Evolutionary conservation across 2,797 vertebrate species (phyloP).

Genomic region (Pteronotus mesoamericanus): DNA sequence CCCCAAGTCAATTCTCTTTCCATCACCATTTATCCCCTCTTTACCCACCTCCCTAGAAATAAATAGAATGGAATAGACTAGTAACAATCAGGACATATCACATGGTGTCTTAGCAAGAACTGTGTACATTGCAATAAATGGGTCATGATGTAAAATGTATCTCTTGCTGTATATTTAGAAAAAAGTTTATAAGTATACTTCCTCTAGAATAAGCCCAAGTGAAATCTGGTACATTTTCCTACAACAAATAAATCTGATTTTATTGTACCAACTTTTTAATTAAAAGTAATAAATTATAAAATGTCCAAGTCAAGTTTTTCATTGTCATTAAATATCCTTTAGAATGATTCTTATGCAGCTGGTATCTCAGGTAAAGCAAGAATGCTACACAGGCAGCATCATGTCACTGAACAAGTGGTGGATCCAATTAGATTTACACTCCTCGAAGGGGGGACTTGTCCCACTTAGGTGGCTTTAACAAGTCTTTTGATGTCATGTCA

Average conservation of each 20-base stretch:
- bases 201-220: not conserved
- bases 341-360: not conserved
- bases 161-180: not conserved
- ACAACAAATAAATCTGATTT: not conserved
- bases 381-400: not conserved
- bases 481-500: not conserved
- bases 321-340: not conserved
- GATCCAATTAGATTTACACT: not conserved
- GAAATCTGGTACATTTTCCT: not conserved
- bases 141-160: not conserved
- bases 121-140: not conserved
- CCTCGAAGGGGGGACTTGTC: not conserved
- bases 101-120: not conserved
- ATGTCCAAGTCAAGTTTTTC: not conserved
- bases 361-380: not conserved
- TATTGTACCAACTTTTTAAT: not conserved
- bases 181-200: not conserved
- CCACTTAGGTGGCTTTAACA: not conserved
- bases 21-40: not conserved
- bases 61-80: not conserved
- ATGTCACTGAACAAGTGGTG: not conserved
- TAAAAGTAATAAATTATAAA: conserved; percentile 8
- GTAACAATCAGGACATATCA: not conserved
- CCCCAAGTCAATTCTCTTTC: not conserved
- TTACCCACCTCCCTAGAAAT: not conserved